A percentile compares a stretch with the other conserved stretches of the same genome.
Conservation (phyloP, 2,113 vertebrate genomes). For the Alosa alosa region DNA sequence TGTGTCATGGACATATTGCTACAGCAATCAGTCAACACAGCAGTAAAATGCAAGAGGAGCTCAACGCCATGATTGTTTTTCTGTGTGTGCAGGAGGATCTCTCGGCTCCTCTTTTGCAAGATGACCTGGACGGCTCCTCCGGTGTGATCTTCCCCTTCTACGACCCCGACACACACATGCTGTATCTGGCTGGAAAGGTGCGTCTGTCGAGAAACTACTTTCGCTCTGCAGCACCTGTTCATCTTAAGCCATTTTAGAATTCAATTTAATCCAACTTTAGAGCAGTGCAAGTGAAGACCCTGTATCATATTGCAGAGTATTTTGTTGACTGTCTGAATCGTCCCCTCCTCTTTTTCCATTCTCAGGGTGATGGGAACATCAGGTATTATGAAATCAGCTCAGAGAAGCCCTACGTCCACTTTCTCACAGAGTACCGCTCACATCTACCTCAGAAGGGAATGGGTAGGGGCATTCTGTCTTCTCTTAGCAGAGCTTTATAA, state of each 20-base stretch:
- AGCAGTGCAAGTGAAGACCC: neutral
- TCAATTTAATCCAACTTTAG: too few relatives aligned
- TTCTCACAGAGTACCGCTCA: constrained; percentile 84
- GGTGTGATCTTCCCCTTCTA: constrained; percentile 91
- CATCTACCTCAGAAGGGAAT: constrained; percentile 87
- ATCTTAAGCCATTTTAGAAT: neutral
- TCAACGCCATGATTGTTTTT: constrained; percentile 7
- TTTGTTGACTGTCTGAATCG: neutral
- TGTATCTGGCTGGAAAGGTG: constrained; percentile 93
- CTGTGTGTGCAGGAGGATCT: constrained; percentile 78
- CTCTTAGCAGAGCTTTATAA: neutral
- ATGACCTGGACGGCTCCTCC: constrained; percentile 86
- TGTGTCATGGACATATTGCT: too few relatives aligned
- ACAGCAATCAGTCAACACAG: too few relatives aligned
- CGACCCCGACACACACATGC: constrained; percentile 85
- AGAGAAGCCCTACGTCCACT: constrained; percentile 84
- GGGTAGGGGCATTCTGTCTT: constrained; percentile 64
- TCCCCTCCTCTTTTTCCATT: neutral
- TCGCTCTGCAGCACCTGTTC: neutral
- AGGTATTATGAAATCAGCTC: constrained; percentile 85
- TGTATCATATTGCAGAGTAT: neutral
- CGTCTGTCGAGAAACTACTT: constrained; percentile 5
- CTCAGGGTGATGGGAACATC: constrained; percentile 90
- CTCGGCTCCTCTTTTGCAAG: constrained; percentile 83
- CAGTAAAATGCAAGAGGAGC: neutral